Evolutionary conservation across 2,888 invertebrate species (phyloP), one percentile per base, ranked within the genome.

Genomic region (Iphiclides podalirius): DNA sequence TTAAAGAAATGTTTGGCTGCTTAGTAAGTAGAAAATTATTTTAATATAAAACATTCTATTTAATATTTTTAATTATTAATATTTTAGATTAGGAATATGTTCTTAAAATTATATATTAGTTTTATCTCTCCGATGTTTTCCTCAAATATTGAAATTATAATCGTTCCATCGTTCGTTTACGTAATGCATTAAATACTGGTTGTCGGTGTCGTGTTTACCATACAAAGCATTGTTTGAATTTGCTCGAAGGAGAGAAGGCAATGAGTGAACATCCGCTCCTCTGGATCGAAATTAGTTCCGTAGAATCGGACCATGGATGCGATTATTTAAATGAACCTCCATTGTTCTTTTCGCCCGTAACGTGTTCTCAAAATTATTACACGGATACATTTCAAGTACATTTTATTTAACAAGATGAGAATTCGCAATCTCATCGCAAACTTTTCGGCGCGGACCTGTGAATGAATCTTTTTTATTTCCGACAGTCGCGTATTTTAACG

Each of bases 211-310:
- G 70, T 73, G 72, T 76, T 81, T 79, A 70, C 70, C 75, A 79
- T 75, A 81, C 80, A 81, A 81, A 80, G 68, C 63, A 64, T 65
- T 64, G 66, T 68, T 63, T 56, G 58, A 61, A 64, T 68, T 72
- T 74, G 77, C 75, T 74, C 73, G 75, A 72, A 59, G 61, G 57
- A 63, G 57, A 20, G 53, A 49, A 52, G 64, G 65, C 61, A 60
- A 47, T 52, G 47, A 23, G 11, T 36, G 35, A 53, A 37, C 35
- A 17, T 50, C 49, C 46, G 41, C 14, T 48, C n/a, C 40, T 38
- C 42, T 55, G 52, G 44, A 55, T 54, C 47, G 41, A 51, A 53
- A 38, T 26, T 42, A 49, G 38, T 52, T 44, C 13, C 17, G 26
- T 39, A 39, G 38, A 43, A 44, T 34, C 13, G 34, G 14, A 44